Percentiles rank a stretch among this genome's conserved stretches.
Conservation (phyloP, 2,797 vertebrate species). For the Rhyacichthys aspro region DNA sequence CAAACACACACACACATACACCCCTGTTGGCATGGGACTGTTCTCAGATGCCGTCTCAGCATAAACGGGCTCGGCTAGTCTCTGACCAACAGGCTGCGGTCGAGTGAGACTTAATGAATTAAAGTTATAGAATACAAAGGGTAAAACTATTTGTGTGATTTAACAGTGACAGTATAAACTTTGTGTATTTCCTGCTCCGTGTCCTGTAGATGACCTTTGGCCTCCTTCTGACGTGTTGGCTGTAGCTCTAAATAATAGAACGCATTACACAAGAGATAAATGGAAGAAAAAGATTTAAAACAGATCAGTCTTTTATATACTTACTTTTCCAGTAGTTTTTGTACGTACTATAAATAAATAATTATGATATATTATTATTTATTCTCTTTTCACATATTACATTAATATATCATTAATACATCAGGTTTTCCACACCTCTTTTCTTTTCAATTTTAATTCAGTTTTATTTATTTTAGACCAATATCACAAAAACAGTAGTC, state of each 20-base stretch:
- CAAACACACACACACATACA: not conserved
- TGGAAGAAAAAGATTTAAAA: no score
- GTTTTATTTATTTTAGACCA: no score
- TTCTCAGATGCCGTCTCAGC: conserved; percentile 5
- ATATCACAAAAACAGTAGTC: no score
- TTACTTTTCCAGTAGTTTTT: not conserved
- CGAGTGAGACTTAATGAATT: not conserved
- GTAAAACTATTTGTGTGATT: no score
- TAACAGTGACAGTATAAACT: not conserved
- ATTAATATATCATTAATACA: no score
- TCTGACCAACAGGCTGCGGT: conserved; percentile 12
- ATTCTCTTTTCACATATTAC: no score
- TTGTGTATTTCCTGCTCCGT: not conserved
- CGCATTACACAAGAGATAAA: not conserved
- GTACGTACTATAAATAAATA: no score
- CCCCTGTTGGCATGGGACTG: conserved; percentile 6
- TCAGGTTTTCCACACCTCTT: no score
- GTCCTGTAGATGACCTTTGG: conserved; percentile 17
- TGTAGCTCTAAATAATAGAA: not conserved
- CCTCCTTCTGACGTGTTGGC: not conserved
- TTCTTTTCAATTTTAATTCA: no score
- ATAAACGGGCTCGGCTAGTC: conserved; percentile 8
- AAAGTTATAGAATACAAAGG: not conserved
- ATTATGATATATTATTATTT: no score
- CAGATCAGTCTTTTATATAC: not conserved